Evolutionary conservation across 1,140 invertebrate genomes (phyloP).

Genomic region (Zaprionus inermis): DNA sequence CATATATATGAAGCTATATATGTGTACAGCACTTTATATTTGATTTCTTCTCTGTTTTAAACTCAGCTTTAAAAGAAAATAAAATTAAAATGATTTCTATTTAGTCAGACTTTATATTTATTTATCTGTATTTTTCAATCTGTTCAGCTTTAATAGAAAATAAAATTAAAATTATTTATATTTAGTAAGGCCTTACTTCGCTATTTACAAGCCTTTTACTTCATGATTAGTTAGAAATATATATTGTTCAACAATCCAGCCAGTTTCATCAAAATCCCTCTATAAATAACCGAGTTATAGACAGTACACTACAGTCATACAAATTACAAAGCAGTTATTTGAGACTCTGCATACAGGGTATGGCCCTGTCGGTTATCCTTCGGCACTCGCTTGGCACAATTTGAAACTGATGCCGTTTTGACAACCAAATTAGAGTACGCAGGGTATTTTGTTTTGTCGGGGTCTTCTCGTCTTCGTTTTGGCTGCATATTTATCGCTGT

Average conservation of each 20-base stretch:
- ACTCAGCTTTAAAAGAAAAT: too few species aligned
- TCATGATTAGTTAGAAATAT: neutral
- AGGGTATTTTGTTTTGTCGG: slow-evolving; percentile 49
- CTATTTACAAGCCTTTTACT: too few species aligned
- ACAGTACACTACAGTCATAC: neutral
- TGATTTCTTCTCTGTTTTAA: too few species aligned
- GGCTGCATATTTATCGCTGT: slow-evolving; percentile 63
- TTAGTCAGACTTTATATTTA: too few species aligned
- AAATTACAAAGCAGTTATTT: neutral
- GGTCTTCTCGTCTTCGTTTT: slow-evolving; percentile 35
- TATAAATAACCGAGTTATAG: neutral
- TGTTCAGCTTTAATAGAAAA: too few species aligned
- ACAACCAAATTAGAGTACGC: slow-evolving; percentile 79
- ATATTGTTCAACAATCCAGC: neutral
- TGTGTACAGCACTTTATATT: neutral
- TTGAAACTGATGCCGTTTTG: slow-evolving; percentile 73
- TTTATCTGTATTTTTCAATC: too few species aligned
- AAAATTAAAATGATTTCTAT: too few species aligned
- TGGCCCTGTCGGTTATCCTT: neutral
- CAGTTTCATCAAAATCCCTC: neutral
- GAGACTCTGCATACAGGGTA: neutral
- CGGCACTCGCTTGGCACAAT: slow-evolving; percentile 26
- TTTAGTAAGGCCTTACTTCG: too few species aligned
- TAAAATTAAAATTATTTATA: too few species aligned
- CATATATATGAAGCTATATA: neutral